These are phyloP conservation scores for Chironomus tentans DNA, from an alignment of 2,888 invertebrate species.

Conservation along the genomic window DNA sequence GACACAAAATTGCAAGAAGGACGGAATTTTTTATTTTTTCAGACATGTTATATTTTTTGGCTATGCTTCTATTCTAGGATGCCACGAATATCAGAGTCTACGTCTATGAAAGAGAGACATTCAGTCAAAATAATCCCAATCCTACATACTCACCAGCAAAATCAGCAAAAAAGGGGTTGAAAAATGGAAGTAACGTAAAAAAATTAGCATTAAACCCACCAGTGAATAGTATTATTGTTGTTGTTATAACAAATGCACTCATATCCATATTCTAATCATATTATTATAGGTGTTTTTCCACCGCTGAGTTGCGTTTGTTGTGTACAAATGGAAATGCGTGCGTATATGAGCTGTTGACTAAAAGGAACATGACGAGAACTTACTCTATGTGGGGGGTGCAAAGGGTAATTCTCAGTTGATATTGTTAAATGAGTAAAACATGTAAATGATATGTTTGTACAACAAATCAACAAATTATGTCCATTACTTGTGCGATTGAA, in stretches of 20 bases:
- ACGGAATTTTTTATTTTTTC: no score
- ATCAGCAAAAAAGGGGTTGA: no score
- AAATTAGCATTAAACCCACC: neutral
- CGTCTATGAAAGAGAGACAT: no score
- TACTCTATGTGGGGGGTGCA: no score
- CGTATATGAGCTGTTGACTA: no score
- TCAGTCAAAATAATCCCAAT: no score
- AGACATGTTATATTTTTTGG: no score
- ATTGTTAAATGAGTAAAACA: neutral
- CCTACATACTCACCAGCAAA: no score
- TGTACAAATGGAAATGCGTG: no score
- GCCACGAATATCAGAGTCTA: no score
- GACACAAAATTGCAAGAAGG: no score
- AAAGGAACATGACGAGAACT: neutral
- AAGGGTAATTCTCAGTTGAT: neutral
- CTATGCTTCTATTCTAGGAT: no score
- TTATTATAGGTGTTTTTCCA: neutral
- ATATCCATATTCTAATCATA: neutral
- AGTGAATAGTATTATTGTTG: neutral
- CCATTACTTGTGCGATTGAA: neutral
- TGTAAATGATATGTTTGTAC: conserved; percentile 23
- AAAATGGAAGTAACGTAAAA: neutral
- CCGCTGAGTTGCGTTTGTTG: neutral
- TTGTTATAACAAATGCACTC: neutral
- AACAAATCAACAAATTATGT: conserved; percentile 20